Evolutionary conservation across 2,797 vertebrate genomes (phyloP), one percentile per base, ranked within the genome.

Genomic region (Mallotus villosus): DNA sequence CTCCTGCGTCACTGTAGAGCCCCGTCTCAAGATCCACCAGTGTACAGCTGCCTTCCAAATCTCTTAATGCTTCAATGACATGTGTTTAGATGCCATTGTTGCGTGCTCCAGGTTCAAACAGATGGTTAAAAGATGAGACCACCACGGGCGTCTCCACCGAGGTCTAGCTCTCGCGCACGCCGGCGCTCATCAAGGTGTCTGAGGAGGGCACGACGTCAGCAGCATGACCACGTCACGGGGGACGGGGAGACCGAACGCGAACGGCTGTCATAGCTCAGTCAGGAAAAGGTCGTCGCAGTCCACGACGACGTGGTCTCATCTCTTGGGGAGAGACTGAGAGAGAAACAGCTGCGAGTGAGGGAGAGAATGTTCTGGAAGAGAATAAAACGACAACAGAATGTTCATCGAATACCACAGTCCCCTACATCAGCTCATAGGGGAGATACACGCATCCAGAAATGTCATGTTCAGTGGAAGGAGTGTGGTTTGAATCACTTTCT

Each of bases 401-500:
- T 53, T 64, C 63, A 57, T 75, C 41, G 32, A 53, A 49, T 63
- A 69, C 71, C 49, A 68, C 61, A 71, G 41, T 57, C 63, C 53
- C 55, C 16, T 25, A 29, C 46, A 65, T 46, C 72, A 77, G 76
- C 69, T 70, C 65, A 71, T 71, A 59, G 41, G 60, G 24, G 57
- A 65, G 70, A 72, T 69, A 75, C 68, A 76, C 63, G 16, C 57
- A 57, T 70, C 62, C 74, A 67, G 34, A 65, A 75, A 62, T 34
- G 51, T 67, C 67, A 55, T 61, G 67, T 66, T 78, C 57, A 70
- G 63, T 41, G 68, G 73, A 76, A 69, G 64, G 57, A 78, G 72
- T 73, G 63, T 81, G 82, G 60, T 37, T 76, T 81, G 76, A 74
- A 83, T 78, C 73, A 77, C 67, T 71, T 72, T 73, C 65, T 75